Evolutionary conservation across 2,113 vertebrate species (phyloP).

Genomic region (Monopterus albus): DNA sequence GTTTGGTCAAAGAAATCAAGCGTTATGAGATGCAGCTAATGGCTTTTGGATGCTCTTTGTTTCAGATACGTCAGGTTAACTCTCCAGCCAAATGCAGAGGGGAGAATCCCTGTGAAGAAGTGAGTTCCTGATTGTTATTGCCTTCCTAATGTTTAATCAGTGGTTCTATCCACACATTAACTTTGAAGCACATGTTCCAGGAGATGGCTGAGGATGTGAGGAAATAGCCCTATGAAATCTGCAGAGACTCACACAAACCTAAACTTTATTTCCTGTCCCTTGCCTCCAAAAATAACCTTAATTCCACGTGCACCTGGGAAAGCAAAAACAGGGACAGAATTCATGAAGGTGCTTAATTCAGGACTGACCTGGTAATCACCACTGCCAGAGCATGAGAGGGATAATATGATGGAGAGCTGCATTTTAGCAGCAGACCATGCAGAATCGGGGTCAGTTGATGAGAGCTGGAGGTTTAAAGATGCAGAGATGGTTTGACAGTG

Average conservation of each 20-base stretch:
- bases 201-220: conserved; percentile 18
- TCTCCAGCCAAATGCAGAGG: conserved; percentile 92
- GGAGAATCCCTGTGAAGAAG: conserved; percentile 96
- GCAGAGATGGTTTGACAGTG: background rate
- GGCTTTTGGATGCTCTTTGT: background rate
- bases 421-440: conserved; percentile 32
- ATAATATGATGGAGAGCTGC: conserved; percentile 45
- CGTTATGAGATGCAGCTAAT: no score
- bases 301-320: conserved; percentile 75
- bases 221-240: conserved; percentile 60
- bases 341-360: conserved; percentile 74
- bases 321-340: conserved; percentile 78
- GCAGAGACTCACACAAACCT: conserved; percentile 58
- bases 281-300: conserved; percentile 72
- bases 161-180: background rate
- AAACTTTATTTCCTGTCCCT: conserved; percentile 69
- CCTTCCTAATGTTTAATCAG: background rate
- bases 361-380: conserved; percentile 77
- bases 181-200: conserved; percentile 15
- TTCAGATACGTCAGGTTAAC: conserved; percentile 92
- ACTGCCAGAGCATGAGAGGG: conserved; percentile 51
- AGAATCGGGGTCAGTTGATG: conserved; percentile 47
- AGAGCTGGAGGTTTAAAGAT: background rate
- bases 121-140: conserved; percentile 75
- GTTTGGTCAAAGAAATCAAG: background rate